Conservation (phyloP, 2,888 invertebrate species). For the Rhingia rostrata region DNA sequence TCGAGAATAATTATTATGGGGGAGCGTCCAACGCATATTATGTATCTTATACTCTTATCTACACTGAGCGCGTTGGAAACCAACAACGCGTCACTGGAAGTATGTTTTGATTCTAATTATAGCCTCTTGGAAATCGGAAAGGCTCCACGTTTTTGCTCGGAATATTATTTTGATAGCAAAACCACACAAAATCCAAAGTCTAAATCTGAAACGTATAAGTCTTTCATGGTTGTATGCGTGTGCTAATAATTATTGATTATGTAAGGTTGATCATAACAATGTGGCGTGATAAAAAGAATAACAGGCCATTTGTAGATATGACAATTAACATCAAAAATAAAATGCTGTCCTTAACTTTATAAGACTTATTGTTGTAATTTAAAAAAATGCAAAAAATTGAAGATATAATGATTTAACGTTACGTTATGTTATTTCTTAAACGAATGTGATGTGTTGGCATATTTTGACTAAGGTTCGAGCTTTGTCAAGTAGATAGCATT, state of each 20-base stretch:
- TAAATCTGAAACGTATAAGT: slow-evolving; percentile 54
- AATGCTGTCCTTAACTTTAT: too few relatives aligned
- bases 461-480: too few relatives aligned
- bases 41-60: not conserved
- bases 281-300: not conserved
- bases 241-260: slow-evolving; percentile 18
- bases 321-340: too few relatives aligned
- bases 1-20: too few relatives aligned
- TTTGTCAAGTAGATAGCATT: too few relatives aligned
- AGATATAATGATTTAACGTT: too few relatives aligned
- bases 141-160: slow-evolving; percentile 61
- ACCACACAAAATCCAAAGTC: slow-evolving; percentile 30
- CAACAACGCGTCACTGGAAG: slow-evolving; percentile 25
- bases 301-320: not conserved
- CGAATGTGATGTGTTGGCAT: too few relatives aligned
- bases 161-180: slow-evolving; percentile 48
- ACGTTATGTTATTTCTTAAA: too few relatives aligned
- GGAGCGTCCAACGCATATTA: not conserved
- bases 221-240: slow-evolving; percentile 45
- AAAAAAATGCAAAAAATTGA: too few relatives aligned
- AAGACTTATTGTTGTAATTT: too few relatives aligned
- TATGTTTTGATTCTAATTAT: slow-evolving; percentile 47
- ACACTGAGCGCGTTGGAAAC: slow-evolving; percentile 7
- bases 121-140: slow-evolving; percentile 49
- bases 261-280: slow-evolving; percentile 19